Evolutionary conservation across 2,113 vertebrate genomes (phyloP).

Genomic region (Blennius ocellaris): DNA sequence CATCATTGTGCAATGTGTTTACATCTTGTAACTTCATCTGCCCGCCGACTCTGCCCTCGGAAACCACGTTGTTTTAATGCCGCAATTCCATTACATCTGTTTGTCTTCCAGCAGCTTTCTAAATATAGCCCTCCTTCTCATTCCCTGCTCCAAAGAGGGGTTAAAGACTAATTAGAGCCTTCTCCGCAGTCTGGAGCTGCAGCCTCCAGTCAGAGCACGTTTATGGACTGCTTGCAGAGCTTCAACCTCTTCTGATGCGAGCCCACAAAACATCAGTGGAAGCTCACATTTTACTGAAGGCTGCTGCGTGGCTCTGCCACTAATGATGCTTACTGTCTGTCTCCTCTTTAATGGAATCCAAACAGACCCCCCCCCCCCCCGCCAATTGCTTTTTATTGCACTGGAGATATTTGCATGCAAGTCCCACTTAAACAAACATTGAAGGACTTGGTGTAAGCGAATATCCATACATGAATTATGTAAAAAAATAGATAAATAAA

Average conservation of each 20-base stretch:
- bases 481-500: background rate
- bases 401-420: background rate
- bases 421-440: slow-evolving; percentile 14
- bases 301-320: slow-evolving; percentile 2
- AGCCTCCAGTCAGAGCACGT: slow-evolving; percentile 50
- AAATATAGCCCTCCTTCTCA: slow-evolving; percentile 60
- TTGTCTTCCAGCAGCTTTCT: slow-evolving; percentile 65
- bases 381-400: background rate
- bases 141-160: slow-evolving; percentile 4
- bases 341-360: slow-evolving; percentile 16
- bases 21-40: slow-evolving; percentile 35
- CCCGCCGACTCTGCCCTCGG: slow-evolving; percentile 39
- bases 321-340: slow-evolving; percentile 35
- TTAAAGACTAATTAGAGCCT: slow-evolving; percentile 75
- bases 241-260: slow-evolving; percentile 21
- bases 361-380: background rate
- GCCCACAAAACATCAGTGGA: slow-evolving; percentile 21
- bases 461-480: slow-evolving; percentile 10
- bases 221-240: slow-evolving; percentile 56
- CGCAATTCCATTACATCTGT: slow-evolving; percentile 67
- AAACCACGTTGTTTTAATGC: slow-evolving; percentile 66
- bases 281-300: slow-evolving; percentile 25
- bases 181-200: slow-evolving; percentile 52
- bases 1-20: slow-evolving; percentile 20
- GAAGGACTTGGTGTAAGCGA: background rate